Base-by-base conservation (phyloP, 92 coral and sea anemone genomes). In the Phymanthus crucifer region DNA sequence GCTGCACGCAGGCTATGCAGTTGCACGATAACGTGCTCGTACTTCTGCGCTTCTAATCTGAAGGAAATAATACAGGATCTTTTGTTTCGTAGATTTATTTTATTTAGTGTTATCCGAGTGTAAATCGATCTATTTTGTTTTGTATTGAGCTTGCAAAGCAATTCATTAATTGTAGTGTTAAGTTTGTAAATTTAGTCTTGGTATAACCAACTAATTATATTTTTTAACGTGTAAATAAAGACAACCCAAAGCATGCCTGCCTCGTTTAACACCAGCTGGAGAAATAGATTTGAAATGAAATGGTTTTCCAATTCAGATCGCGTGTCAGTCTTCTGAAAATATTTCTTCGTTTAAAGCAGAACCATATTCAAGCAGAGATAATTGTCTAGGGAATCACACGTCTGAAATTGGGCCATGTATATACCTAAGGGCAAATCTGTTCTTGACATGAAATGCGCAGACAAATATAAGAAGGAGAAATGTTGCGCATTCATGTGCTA, bases 221-320 rank as follows among this genome's bases (percentile, higher is more conserved):
- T 87, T 87, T 61, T 87, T 78, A 80, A 86, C 82, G 86, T 87
- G 90, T 87, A 87, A 82, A 87, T 87, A 86, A 85, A 67, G 74
- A 82, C 82, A 70, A 84, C 32, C 13, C 57, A 26, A 69, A 69
- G 16, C 73, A 69, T 7, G 29, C 35, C 23, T 69, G 0, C 1
- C 43, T 3, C 2, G 45, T 69, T 5, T 12, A 27, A 0, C 10
- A 27, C n/a, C 16, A 7, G 24, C 14, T 54, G 27, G 27, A 54
- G 64, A 54, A 11, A 19, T 38, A 38, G 48, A 43, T 6, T 38
- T 38, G 11, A 4, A 6, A 3, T 5, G 13, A 43, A 8, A 43
- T 43, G 48, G 13, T 6, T 38, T 38, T 5, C 45, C 10, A 0
- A 6, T 38, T 38, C 10, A 6, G 45, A 38, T 38, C 45, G 10